phyloP scores from a whole-genome alignment of 1,140 invertebrate genomes.

The Lepidurus apus region DNA sequence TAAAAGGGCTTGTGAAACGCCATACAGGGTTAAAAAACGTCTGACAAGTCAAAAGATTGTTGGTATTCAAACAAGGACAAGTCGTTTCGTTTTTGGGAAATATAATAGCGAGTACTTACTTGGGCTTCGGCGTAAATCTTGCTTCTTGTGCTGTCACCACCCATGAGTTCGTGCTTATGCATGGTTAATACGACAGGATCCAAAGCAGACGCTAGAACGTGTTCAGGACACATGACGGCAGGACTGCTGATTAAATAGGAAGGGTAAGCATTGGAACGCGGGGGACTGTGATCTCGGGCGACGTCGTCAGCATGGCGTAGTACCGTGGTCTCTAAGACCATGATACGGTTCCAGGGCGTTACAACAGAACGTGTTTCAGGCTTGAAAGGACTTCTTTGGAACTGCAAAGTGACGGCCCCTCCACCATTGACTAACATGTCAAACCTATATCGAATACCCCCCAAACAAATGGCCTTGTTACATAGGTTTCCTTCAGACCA shows the following conservation, averaged over 20 bases:
- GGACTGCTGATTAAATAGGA: slow-evolving; percentile 26
- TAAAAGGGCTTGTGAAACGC: too few species aligned
- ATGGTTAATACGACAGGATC: slow-evolving; percentile 15
- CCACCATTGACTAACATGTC: slow-evolving; percentile 97
- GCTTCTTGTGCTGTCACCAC: slow-evolving; percentile 9
- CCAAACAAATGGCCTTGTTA: not conserved
- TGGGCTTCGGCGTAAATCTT: slow-evolving; percentile 2
- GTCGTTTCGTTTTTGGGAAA: not conserved
- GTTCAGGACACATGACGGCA: slow-evolving; percentile 20
- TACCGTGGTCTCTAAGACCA: slow-evolving; percentile 73
- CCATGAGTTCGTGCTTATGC: slow-evolving; percentile 18
- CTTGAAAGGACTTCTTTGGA: slow-evolving; percentile 86
- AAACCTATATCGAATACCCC: slow-evolving; percentile 63
- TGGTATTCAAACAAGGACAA: too few species aligned
- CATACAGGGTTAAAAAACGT: too few species aligned
- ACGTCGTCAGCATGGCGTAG: slow-evolving; percentile 70
- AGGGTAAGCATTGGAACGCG: slow-evolving; percentile 24
- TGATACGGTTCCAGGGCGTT: slow-evolving; percentile 92
- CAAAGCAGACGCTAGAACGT: not conserved
- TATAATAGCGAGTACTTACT: not conserved
- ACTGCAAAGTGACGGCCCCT: slow-evolving; percentile 93
- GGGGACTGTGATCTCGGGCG: slow-evolving; percentile 29
- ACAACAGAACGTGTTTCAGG: slow-evolving; percentile 79
- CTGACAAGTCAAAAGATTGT: too few species aligned
- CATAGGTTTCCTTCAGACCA: not conserved